Percentiles rank a stretch among this genome's conserved stretches.
phyloP scores from a whole-genome alignment of 2,113 vertebrate species.

The Anguilla japonica region DNA sequence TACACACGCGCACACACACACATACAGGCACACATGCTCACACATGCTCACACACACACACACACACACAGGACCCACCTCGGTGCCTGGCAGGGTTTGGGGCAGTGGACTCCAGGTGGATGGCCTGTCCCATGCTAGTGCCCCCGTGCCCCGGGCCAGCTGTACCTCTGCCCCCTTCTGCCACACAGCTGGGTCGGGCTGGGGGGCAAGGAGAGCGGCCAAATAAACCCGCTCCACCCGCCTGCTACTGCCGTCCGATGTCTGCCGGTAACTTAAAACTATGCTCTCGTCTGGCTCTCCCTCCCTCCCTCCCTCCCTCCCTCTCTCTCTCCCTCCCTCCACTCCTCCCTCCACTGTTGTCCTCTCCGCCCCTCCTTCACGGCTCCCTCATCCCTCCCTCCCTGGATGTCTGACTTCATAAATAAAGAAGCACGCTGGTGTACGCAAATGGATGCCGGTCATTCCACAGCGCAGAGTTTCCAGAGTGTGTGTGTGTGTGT shows the following conservation, averaged over 20 bases:
- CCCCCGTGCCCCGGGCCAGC: slow-evolving; percentile 45
- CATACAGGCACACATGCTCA: not conserved
- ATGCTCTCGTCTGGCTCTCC: slow-evolving; percentile 69
- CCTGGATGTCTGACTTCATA: slow-evolving; percentile 57
- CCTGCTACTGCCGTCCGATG: slow-evolving; percentile 28
- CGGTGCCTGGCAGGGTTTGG: slow-evolving; percentile 49
- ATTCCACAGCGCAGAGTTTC: slow-evolving; percentile 79
- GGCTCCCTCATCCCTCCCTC: slow-evolving; percentile 37
- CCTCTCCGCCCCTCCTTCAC: slow-evolving; percentile 60
- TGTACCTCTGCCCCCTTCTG: not conserved
- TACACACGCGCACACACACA: not conserved
- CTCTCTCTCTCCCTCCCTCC: slow-evolving; percentile 61
- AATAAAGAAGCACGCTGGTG: slow-evolving; percentile 68
- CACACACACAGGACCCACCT: slow-evolving; percentile 57
- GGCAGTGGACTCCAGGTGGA: slow-evolving; percentile 63
- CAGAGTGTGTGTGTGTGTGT: slow-evolving; percentile 40
- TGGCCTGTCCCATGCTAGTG: slow-evolving; percentile 76
- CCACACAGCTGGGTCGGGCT: not conserved
- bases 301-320: slow-evolving; percentile 64
- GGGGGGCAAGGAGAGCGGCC: not conserved
- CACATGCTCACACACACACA: not conserved
- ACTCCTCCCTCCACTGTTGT: slow-evolving; percentile 55
- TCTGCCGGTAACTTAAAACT: slow-evolving; percentile 39
- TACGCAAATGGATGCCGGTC: slow-evolving; percentile 85
- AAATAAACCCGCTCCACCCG: slow-evolving; percentile 7